A percentile compares a stretch with the other conserved stretches of the same genome.
Conservation (phyloP, 2,113 vertebrate species). For the Glaucomys volans region DNA sequence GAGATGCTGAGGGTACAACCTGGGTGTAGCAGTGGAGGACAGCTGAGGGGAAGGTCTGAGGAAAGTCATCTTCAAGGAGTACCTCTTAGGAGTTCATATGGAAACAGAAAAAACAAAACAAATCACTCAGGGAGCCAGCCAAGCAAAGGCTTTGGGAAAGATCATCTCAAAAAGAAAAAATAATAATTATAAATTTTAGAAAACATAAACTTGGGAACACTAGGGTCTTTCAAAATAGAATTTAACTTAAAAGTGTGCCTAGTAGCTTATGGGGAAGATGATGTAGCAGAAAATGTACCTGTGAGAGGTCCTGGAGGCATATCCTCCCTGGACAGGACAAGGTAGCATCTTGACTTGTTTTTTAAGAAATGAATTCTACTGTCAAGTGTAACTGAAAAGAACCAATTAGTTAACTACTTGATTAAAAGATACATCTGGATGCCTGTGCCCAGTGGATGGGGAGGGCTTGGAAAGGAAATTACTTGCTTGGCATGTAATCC, state of each 20-base stretch:
- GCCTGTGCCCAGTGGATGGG: accelerated
- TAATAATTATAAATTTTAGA: no score
- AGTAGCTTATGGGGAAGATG: neutral
- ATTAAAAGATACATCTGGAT: neutral
- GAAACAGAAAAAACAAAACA: neutral
- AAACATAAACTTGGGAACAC: no score
- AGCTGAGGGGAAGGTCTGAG: neutral
- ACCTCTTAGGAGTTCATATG: no score
- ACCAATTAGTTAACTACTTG: no score
- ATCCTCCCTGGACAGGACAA: neutral
- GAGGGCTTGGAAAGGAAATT: neutral
- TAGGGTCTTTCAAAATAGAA: neutral
- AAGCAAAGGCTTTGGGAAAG: no score
- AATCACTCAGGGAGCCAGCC: no score
- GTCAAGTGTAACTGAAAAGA: no score
- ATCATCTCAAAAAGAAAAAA: no score
- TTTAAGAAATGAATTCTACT: neutral
- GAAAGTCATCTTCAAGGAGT: neutral
- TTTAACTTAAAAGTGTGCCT: no score
- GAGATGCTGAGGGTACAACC: neutral
- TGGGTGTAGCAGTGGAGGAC: neutral
- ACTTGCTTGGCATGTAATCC: neutral
- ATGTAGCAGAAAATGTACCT: neutral
- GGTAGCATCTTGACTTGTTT: neutral
- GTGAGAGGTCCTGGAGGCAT: no score